Evolutionary conservation across 2,113 vertebrate genomes (phyloP).

Genomic region (Coracopsis vasa): DNA sequence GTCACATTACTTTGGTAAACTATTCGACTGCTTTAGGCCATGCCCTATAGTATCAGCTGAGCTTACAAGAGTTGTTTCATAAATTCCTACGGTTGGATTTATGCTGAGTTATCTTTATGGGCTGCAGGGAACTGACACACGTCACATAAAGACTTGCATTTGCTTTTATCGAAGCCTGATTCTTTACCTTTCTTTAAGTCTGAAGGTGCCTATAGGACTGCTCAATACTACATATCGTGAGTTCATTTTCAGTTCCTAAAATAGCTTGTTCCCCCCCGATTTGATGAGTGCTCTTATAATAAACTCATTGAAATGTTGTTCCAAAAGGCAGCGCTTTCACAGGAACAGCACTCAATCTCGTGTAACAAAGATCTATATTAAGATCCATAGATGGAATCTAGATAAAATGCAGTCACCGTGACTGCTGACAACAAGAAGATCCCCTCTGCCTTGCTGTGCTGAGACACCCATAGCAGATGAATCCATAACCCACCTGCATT

Average conservation of each 20-base stretch:
- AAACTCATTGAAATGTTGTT: conserved; percentile 60
- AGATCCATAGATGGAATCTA: conserved; percentile 49
- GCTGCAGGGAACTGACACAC: not conserved
- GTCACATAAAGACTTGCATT: not conserved
- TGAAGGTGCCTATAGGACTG: not conserved
- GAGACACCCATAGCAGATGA: not conserved
- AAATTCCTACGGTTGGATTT: not conserved
- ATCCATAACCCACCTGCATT: not conserved
- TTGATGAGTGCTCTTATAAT: conserved; percentile 40
- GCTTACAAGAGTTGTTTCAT: not conserved
- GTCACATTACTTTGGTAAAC: not conserved
- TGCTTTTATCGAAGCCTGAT: not conserved
- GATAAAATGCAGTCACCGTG: conserved; percentile 22
- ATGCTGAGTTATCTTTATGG: not conserved
- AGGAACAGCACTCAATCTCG: conserved; percentile 23
- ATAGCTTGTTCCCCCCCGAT: not conserved
- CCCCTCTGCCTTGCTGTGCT: not conserved
- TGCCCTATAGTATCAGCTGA: not conserved
- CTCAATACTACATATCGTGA: conserved; percentile 5
- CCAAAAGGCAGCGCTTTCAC: conserved; percentile 54
- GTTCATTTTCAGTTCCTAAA: conserved; percentile 51
- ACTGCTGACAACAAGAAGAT: conserved; percentile 36
- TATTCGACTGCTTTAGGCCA: not conserved
- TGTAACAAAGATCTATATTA: conserved; percentile 66
- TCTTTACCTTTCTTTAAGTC: not conserved